Base-by-base conservation (phyloP, 1,140 invertebrate species). In the Anagrus nilaparvatae region DNA sequence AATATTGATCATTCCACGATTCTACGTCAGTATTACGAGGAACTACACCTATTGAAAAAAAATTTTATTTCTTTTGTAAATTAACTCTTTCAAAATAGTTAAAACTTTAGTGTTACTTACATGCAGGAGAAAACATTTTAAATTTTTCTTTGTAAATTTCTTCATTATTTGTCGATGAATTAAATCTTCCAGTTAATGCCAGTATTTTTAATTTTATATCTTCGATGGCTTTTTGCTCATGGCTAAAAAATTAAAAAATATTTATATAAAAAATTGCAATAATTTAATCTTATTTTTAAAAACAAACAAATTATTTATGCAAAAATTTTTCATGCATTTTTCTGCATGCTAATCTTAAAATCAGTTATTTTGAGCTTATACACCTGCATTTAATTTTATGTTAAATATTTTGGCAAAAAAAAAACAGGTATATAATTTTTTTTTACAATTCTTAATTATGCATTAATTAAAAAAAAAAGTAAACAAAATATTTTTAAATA, bases 1-100 rank as follows among this genome's bases (percentile, higher is more conserved):
- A 57, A 36, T 67, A 65, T 3, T 65, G 61, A 25, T 72, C 63
- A 10, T 55, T 52, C 74, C 74, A 76, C 0, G 65, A 47, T 18
- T 76, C 75, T 32, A 61, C 54, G 31, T 76, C 72, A 6, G 72
- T 71, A 43, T 74, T 74, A 40, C 62, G 58, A 12, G 73, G 72
- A 5, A 66, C 48, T 44, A 70, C 64, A 61, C 74, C 74, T 76
- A 45, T 31, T 4, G 4, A 31, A 31, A 32, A 17, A 5, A 8
- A 17, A 32, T 32, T 32, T 17, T 17, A 32, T 16, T 37, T 14
- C 17, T 19, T 19, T 25, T 37, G 12, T 25, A n/a, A 5, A 7
- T 10, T n/a, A 30, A n/a, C 5, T 14, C 29, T 30, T 14, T 30
- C 8, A 10, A n/a, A n/a, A n/a, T n/a, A 33, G 29, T 14, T 17